Evolutionary conservation across 2,797 vertebrate genomes (phyloP).

Genomic region (Acanthornis magna): DNA sequence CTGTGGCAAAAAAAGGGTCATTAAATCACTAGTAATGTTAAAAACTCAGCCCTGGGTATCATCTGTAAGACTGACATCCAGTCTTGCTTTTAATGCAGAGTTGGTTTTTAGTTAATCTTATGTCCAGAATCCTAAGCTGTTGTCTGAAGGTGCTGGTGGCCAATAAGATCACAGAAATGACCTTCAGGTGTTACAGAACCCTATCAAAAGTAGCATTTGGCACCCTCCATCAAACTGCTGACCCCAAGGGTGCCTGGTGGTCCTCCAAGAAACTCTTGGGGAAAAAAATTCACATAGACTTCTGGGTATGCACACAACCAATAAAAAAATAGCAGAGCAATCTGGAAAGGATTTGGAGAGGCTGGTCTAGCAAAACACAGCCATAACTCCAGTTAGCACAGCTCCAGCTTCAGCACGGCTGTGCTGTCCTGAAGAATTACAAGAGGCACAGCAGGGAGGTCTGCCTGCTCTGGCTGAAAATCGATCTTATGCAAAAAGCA

Average conservation of each 20-base stretch:
- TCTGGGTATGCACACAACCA: background rate
- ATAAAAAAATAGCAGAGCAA: background rate
- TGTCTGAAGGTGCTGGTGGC: background rate
- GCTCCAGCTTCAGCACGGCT: background rate
- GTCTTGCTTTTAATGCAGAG: background rate
- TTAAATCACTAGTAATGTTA: background rate
- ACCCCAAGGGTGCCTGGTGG: background rate
- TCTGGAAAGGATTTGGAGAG: fast-evolving
- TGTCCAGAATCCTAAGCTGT: background rate
- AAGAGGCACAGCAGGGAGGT: background rate
- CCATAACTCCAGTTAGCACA: background rate
- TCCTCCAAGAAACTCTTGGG: background rate
- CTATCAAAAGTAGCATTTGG: background rate
- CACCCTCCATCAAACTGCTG: background rate
- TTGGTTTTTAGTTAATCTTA: background rate
- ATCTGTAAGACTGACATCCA: background rate
- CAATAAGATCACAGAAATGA: background rate
- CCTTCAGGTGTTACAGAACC: background rate
- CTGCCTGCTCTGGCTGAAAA: background rate
- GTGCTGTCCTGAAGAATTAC: background rate
- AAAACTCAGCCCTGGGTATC: background rate
- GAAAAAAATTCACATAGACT: background rate
- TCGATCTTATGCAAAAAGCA: background rate
- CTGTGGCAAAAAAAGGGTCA: background rate
- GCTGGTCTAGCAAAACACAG: background rate